Evolutionary conservation across 1,140 invertebrate genomes (phyloP).

Genomic region (Araneus ventricosus): DNA sequence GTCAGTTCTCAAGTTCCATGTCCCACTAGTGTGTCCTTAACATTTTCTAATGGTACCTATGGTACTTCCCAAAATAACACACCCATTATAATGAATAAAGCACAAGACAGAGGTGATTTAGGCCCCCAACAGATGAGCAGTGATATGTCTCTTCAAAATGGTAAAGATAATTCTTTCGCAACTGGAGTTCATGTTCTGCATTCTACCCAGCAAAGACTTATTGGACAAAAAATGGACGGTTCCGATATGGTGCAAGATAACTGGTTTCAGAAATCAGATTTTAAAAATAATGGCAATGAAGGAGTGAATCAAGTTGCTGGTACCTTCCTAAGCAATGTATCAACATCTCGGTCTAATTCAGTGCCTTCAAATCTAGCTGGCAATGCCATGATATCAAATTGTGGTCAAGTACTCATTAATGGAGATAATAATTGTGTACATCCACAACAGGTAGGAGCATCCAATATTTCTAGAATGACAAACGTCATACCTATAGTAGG

Average conservation of each 20-base stretch:
- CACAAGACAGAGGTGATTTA: constrained; percentile 68
- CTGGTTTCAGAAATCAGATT: constrained; percentile 66
- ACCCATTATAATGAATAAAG: constrained; percentile 39
- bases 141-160: constrained; percentile 59
- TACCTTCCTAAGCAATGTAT: constrained; percentile 66
- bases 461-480: constrained; percentile 75
- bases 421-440: constrained; percentile 64
- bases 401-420: constrained; percentile 75
- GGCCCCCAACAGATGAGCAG: constrained; percentile 39
- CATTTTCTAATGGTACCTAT: constrained; percentile 69
- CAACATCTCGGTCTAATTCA: constrained; percentile 68
- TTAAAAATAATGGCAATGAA: constrained; percentile 50
- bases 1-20: constrained; percentile 63
- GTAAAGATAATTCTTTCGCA: constrained; percentile 58
- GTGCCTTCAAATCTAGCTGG: constrained; percentile 75
- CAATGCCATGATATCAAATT: constrained; percentile 75
- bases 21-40: constrained; percentile 59
- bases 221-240: constrained; percentile 49
- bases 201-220: constrained; percentile 41
- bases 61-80: constrained; percentile 51
- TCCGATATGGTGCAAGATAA: constrained; percentile 53
- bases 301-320: constrained; percentile 55
- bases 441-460: constrained; percentile 67
- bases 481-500: constrained; percentile 74
- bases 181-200: constrained; percentile 56